Conservation (phyloP, 2,888 invertebrate genomes). For the Erynnis tages region DNA sequence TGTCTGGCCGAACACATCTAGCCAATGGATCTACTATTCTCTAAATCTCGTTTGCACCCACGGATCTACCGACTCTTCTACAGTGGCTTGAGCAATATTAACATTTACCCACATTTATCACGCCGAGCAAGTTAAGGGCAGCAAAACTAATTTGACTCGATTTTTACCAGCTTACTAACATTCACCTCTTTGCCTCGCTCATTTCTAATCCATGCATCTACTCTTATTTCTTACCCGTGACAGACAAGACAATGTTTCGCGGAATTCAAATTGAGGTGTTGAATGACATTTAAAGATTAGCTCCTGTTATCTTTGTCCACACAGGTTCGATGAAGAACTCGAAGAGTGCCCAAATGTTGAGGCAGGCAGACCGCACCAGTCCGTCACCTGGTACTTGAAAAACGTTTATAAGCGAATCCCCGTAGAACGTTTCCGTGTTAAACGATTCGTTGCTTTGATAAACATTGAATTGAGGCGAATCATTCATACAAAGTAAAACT, state of each 20-base stretch:
- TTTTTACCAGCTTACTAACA: constrained; percentile 34
- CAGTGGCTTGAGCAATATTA: constrained; percentile 21
- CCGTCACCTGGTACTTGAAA: constrained; percentile 80
- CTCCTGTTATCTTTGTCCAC: constrained; percentile 76
- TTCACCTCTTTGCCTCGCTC: background rate
- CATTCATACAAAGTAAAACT: constrained; percentile 56
- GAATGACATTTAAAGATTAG: constrained; percentile 57
- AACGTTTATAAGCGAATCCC: constrained; percentile 66
- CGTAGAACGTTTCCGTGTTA: constrained; percentile 64
- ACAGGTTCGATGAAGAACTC: constrained; percentile 85
- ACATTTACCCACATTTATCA: constrained; percentile 33
- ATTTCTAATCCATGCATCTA: constrained; percentile 1
- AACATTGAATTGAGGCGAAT: constrained; percentile 52
- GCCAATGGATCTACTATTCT: constrained; percentile 33
- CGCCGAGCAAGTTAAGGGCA: constrained; percentile 42
- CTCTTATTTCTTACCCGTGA: background rate
- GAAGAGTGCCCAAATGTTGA: constrained; percentile 85
- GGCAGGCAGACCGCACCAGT: constrained; percentile 83
- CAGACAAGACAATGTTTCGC: background rate
- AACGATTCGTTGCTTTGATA: constrained; percentile 58
- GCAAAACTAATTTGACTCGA: constrained; percentile 7
- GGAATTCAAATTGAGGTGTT: constrained; percentile 35
- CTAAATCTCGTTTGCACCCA: constrained; percentile 52
- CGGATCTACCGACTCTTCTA: constrained; percentile 25
- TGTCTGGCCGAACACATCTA: constrained; percentile 48